Evolutionary conservation across 2,888 invertebrate species (phyloP).

Genomic region (Nowickia ferox): DNA sequence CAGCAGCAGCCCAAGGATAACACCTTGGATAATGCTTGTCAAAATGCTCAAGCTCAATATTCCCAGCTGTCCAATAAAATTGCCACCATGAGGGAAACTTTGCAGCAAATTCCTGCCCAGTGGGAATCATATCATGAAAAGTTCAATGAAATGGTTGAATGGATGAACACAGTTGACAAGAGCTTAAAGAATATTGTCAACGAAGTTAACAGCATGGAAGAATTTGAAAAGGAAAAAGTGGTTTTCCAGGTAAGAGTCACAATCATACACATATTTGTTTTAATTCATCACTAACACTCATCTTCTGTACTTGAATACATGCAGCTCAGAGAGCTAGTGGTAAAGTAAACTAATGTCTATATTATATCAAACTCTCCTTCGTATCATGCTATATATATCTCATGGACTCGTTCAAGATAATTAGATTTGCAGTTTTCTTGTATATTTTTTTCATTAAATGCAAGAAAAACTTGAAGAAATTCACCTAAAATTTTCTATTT

Average conservation of each 20-base stretch:
- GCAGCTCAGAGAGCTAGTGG: constrained; percentile 84
- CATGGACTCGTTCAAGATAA: neutral
- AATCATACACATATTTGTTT: neutral
- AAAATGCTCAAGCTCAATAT: constrained; percentile 90
- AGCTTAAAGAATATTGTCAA: constrained; percentile 92
- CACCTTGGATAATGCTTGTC: constrained; percentile 86
- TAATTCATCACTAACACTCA: constrained; percentile 6
- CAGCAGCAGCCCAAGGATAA: constrained; percentile 88
- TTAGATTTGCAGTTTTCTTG: neutral
- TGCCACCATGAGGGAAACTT: constrained; percentile 88
- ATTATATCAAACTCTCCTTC: constrained; percentile 31
- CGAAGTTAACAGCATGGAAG: constrained; percentile 93
- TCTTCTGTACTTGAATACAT: constrained; percentile 70
- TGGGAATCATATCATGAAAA: constrained; percentile 94
- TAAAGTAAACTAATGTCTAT: constrained; percentile 76
- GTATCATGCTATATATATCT: neutral
- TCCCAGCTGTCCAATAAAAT: constrained; percentile 88
- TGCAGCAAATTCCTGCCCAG: constrained; percentile 94
- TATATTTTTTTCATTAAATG: neutral
- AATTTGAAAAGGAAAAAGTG: constrained; percentile 94
- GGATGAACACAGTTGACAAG: constrained; percentile 95
- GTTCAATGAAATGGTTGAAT: constrained; percentile 91
- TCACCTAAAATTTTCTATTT: neutral
- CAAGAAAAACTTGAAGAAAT: neutral
- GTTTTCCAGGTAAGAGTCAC: constrained; percentile 91